Evolutionary conservation across 2,113 vertebrate species (phyloP), one percentile per base, ranked within the genome.

Genomic region (Gavialis gangeticus): DNA sequence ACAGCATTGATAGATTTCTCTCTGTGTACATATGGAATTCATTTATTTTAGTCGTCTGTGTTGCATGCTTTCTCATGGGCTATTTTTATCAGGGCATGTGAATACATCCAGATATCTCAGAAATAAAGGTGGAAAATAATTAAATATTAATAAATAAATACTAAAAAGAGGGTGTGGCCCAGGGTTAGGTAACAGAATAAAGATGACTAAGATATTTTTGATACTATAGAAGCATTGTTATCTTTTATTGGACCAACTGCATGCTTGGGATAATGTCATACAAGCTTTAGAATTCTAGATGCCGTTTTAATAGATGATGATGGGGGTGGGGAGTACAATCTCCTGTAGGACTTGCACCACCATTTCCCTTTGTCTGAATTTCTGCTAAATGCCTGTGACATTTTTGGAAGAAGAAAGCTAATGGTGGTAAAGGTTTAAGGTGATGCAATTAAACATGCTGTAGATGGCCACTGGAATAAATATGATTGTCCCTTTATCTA

Each of bases 371-470:
- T 2, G 54, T 37, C 67, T 69, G n/a, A 69, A 34, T 19, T 30
- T 24, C 2, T 28, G 15, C 30, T 30, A 66, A 66, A 13, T 81
- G 8, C 54, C 17, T 59, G 25, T 73, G 66, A 82, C 16, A 24
- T 85, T 46, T 90, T 67, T 85, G 79, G 37, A 89, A 76, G 54
- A 83, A 76, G 60, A 64, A 24, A 78, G 5, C n/a, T 75, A 25
- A 54, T 59, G 80, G 91, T 28, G 89, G n/a, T 63, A 92, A 30
- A 88, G 91, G 75, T 80, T 25, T 78, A 77, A 94, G 75, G 4
- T 64, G 79, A 88, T 79, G 62, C 79, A 92, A 91, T 92, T 89
- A 90, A 95, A 79, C 10, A 9, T 56, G 18, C 56, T 81, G 28
- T 3, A 82, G 46, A 63, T 18, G 79, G 83, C 85, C 30, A 85